Evolutionary conservation across 2,113 vertebrate genomes (phyloP).

Genomic region (Myodes glareolus): DNA sequence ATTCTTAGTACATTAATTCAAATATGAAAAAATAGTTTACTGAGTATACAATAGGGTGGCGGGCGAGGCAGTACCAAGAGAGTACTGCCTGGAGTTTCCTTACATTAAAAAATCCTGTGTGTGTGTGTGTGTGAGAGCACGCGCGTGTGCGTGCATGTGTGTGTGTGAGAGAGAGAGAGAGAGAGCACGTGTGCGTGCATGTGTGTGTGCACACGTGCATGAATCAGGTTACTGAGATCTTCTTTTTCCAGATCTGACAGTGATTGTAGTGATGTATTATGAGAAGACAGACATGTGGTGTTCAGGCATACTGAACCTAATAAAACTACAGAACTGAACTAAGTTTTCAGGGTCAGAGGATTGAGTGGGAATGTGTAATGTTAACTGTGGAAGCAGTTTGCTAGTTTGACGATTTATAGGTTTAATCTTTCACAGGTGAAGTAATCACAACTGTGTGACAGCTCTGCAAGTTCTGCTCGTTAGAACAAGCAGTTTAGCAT

Average conservation of each 20-base stretch:
- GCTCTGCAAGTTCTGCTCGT: not conserved
- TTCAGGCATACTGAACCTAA: not conserved
- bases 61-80: not conserved
- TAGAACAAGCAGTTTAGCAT: not conserved
- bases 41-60: not conserved
- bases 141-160: too few species aligned
- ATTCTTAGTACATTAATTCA: not conserved
- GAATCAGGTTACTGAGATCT: not conserved
- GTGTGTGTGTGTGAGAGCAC: not conserved
- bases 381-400: not conserved
- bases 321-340: not conserved
- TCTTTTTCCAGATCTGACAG: not conserved
- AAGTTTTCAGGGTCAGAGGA: not conserved
- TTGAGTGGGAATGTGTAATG: not conserved
- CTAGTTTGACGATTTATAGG: slow-evolving; percentile 19
- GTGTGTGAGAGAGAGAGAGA: too few species aligned
- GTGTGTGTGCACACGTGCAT: not conserved
- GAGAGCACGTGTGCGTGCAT: too few species aligned
- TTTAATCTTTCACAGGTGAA: slow-evolving; percentile 16
- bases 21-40: not conserved
- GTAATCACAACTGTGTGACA: not conserved
- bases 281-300: not conserved
- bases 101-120: not conserved
- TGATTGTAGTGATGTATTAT: not conserved
- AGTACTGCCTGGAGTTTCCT: not conserved